These are phyloP conservation scores for Hylomyscus alleni DNA, from an alignment of 2,797 vertebrate species.

Conservation along the genomic window DNA sequence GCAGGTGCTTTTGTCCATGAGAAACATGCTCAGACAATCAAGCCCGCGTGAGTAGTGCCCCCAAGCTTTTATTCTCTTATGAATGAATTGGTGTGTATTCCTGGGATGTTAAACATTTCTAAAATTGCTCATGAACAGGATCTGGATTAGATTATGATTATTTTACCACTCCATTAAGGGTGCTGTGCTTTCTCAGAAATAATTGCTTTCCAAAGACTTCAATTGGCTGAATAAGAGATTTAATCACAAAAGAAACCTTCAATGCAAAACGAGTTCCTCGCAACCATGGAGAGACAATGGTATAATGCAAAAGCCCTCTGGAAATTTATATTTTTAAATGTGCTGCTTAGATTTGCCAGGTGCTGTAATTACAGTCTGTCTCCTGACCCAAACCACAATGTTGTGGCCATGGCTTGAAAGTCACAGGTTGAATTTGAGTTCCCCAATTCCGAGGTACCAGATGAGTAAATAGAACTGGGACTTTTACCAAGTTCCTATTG, in stretches of 20 bases:
- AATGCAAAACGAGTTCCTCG: constrained; percentile 68
- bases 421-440: constrained; percentile 97
- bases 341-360: constrained; percentile 97
- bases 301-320: constrained; percentile 82
- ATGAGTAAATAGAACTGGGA: constrained; percentile 91
- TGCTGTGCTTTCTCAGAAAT: constrained; percentile 41
- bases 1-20: constrained; percentile 95
- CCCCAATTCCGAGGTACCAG: constrained; percentile 96
- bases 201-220: constrained; percentile 57
- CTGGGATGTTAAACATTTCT: constrained; percentile 53
- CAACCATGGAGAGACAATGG: constrained; percentile 67
- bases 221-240: constrained; percentile 65
- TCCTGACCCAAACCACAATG: constrained; percentile 91
- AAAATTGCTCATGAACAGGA: constrained; percentile 39
- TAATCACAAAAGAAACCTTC: constrained; percentile 68
- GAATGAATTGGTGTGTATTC: constrained; percentile 41
- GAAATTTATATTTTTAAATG: constrained; percentile 81
- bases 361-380: constrained; percentile 97
- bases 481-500: constrained; percentile 79
- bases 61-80: constrained; percentile 42
- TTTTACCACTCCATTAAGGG: constrained; percentile 38
- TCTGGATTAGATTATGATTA: constrained; percentile 60
- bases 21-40: constrained; percentile 91
- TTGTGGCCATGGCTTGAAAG: constrained; percentile 95
- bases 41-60: constrained; percentile 92